Base-by-base conservation (phyloP, 2,797 vertebrate species). In the Adrianichthys oophorus region DNA sequence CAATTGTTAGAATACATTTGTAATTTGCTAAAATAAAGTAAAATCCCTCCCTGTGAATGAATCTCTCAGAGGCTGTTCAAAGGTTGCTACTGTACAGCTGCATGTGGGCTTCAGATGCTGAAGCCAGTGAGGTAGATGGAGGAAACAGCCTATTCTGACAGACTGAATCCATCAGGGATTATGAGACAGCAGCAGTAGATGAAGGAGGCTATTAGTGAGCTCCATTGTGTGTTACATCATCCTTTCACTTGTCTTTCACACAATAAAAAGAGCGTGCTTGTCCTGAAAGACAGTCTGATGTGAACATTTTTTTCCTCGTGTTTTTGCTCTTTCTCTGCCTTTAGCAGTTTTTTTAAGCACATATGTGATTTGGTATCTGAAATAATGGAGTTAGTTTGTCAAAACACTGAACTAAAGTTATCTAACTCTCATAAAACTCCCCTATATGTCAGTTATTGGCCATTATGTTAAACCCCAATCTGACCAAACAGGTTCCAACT, bases 111-210 rank as follows among this genome's bases (percentile, higher is more conserved):
- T 45, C 43, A 45, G 43, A 8, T 46, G 44, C 18, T 18, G 44
- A 46, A 21, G 44, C 13, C 44, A 46, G 17, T 21, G 17, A 46
- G 44, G 44, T 17, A 46, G 8, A 18, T 46, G 17, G 17, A 21
- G 44, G 16, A 10, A 12, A 17, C 16, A 10, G 26, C 26, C 17
- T 17, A 46, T 19, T 18, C 18, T 46, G 44, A 46, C 19, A 46
- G 14, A 15, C 41, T 5, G 18, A 17, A 46, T 46, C 44, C 18
- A 13, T 46, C 44, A 18, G 44, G 44, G 44, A 46, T 46, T 46
- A 46, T 46, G 44, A 46, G 43, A 46, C 44, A 46, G 44, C 44
- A 21, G 44, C 44, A 19, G 44, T 19, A 19, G 44, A 21, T 46
- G 19, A n/a, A 46, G 18, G 18, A 19, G 18, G 18, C 44, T 46